Evolutionary conservation across 2,113 vertebrate species (phyloP), one percentile per base, ranked within the genome.

Genomic region (Oxyura jamaicensis): DNA sequence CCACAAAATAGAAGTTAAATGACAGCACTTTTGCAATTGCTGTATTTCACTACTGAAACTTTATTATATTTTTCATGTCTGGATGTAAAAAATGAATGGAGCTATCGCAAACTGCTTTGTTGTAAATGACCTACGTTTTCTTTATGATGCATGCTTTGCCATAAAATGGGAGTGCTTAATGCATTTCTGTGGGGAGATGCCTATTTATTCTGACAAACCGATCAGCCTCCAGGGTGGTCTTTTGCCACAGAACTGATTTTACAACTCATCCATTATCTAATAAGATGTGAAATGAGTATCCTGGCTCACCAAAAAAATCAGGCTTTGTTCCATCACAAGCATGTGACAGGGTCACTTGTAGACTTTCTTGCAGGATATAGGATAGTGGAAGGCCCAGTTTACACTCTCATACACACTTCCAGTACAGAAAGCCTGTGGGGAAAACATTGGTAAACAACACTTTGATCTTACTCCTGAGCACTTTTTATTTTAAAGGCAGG

Each of bases 191-290:
- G 93, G 90, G 95, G 93, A 93, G 96, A 97, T 94, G 88, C 97
- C 97, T 97, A 95, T 97, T 97, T 98, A 96, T 97, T 96, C 94
- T 97, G 97, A 98, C 97, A 97, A 96, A 98, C 89, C 0, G 83
- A 97, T 96, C 97, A 96, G 93, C 96, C 97, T 97, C 95, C 22
- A 0, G 97, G 96, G 95, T 92, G 94, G 95, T 96, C 90, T 88
- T 97, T 88, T 90, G 92, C 98, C 94, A 74, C 90, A 97, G 95
- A 97, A 93, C 97, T 93, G 96, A 96, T 97, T 97, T 97, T 95
- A 95, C 91, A 95, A 97, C 96, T 97, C 97, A 97, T 97, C 97
- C 93, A 63, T 91, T 85, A 93, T 88, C 96, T 97, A 97, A 97
- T 95, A 97, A 95, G 94, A 96, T 91, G 93, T 95, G 96, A 96